Evolutionary conservation across 2,888 invertebrate species (phyloP), one percentile per base, ranked within the genome.

Genomic region (Mesorhabditis belari): DNA sequence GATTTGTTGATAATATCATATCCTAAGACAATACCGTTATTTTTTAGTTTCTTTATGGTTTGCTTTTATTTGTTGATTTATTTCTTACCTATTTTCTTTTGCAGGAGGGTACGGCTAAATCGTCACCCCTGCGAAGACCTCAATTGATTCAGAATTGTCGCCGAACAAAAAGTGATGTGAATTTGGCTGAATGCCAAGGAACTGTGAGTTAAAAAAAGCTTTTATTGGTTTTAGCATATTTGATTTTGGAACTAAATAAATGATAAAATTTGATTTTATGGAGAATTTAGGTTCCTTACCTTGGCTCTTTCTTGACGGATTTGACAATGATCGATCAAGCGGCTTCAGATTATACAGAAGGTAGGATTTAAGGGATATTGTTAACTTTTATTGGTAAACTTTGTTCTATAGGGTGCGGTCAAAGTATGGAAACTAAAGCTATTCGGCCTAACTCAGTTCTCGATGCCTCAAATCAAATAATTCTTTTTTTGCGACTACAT

Each of bases 261-360:
- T 9, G 51, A n/a, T n/a, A 5, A n/a, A 19, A 51, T 21, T 51
- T n/a, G 12, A n/a, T 9, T 5, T 5, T 51, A 95, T 19, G 95
- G 95, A 2, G 92, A 96, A 79, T 6, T 5, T 59, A n/a, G n/a
- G n/a, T n/a, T 2, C 98, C 98, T 17, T 98, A 95, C 81, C 85
- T 98, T 66, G 96, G 96, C 26, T 96, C 95, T 3, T 98, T 98
- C 83, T 85, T 98, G 60, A 98, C 96, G 3, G 98, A 98, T 83
- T 87, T 98, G 69, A 95, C 94, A 1, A 95, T 96, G 93, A 92
- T 96, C 77, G 94, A 98, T 83, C 91, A 94, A 17, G 95, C 95
- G 35, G 76, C 90, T 80, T 90, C 91, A 0, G 92, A 92, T 80
- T 87, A 87, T 82, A 87, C 84, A 64, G 81, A 83, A 23, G 87